Conservation (phyloP, 2,797 vertebrate genomes). For the Thamnophis elegans region DNA sequence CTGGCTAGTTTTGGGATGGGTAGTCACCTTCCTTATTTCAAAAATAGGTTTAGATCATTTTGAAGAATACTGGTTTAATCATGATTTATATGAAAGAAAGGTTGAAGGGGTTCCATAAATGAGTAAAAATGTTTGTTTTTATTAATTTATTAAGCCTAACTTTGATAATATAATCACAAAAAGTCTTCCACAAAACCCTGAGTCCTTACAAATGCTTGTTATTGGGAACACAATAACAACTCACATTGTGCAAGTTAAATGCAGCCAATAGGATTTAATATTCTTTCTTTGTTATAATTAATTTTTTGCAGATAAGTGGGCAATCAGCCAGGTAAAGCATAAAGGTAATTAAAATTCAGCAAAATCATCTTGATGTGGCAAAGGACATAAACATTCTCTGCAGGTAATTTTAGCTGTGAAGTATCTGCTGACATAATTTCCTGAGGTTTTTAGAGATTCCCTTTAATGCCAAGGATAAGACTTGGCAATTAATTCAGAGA, state of each 20-base stretch:
- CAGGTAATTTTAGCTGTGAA: constrained; percentile 9
- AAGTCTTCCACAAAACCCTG: background rate
- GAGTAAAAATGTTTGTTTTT: background rate
- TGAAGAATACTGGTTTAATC: background rate
- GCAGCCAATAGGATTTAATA: background rate
- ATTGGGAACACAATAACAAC: too few species aligned
- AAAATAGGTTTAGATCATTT: background rate
- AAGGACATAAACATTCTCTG: constrained; percentile 21
- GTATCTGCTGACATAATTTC: constrained; percentile 7
- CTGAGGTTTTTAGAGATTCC: constrained; percentile 20
- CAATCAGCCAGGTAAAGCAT: background rate
- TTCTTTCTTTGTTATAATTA: background rate
- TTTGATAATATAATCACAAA: background rate
- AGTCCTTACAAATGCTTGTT: background rate
- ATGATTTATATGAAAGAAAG: background rate
- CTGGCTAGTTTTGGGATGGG: background rate
- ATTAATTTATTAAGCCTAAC: background rate
- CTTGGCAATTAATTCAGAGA: background rate
- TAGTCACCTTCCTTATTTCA: background rate
- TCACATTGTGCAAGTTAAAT: background rate
- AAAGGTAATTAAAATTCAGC: constrained; percentile 25
- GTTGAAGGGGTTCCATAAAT: background rate
- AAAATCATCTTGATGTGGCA: constrained; percentile 17
- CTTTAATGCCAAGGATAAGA: constrained; percentile 23
- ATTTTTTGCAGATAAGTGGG: background rate